Evolutionary conservation across 2,113 vertebrate genomes (phyloP).

Genomic region (Rhegmatorhina hoffmannsi): DNA sequence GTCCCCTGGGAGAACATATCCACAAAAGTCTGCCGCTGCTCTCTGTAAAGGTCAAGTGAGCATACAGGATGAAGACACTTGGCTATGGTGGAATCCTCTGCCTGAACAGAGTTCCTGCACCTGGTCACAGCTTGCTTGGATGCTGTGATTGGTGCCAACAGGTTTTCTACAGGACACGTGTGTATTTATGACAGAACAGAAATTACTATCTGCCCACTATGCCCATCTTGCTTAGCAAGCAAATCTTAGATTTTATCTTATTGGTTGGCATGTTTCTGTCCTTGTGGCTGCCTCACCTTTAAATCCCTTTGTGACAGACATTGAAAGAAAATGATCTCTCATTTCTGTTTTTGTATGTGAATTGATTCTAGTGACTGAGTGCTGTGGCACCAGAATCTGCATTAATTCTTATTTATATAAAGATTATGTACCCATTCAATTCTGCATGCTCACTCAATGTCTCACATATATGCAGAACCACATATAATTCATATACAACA

Average conservation of each 20-base stretch:
- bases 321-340: not conserved
- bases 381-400: not conserved
- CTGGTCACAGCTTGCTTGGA: not conserved
- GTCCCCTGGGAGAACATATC: not conserved
- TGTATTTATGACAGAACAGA: not conserved
- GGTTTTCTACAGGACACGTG: not conserved
- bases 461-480: not conserved
- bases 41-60: not conserved
- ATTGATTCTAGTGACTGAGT: not conserved
- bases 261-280: not conserved
- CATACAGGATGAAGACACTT: not conserved
- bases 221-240: not conserved
- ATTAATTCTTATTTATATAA: not conserved
- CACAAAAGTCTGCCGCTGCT: not conserved
- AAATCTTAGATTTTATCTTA: not conserved
- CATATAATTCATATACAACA: not conserved
- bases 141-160: not conserved
- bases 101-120: not conserved
- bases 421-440: not conserved
- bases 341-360: not conserved
- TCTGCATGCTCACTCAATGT: not conserved
- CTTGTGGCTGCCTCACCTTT: not conserved
- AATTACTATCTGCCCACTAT: not conserved
- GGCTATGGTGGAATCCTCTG: not conserved
- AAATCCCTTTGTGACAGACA: not conserved